Evolutionary conservation across 2,797 vertebrate species (phyloP).

Genomic region (Helicolenus hilgendorfi): DNA sequence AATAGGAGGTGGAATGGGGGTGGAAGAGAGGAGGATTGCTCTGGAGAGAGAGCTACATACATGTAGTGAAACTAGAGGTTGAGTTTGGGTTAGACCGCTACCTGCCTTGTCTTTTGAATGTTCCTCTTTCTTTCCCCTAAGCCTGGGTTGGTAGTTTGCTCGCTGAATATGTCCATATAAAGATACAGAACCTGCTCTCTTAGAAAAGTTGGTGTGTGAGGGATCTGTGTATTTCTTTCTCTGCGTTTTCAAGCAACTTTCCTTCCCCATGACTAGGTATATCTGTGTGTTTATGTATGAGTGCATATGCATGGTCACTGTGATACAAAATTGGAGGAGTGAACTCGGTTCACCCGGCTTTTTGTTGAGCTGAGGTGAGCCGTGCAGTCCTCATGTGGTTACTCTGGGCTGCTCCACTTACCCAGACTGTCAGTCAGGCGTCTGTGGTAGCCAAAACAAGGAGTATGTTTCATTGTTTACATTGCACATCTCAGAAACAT

Average conservation of each 20-base stretch:
- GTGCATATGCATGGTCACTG: conserved; percentile 35
- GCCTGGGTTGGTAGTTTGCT: conserved; percentile 16
- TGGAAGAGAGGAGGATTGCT: conserved; percentile 28
- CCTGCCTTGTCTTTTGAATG: conserved; percentile 32
- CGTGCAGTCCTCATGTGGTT: conserved; percentile 51
- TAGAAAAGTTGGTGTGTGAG: not conserved
- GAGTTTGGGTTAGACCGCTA: not conserved
- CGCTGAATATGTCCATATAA: conserved; percentile 49
- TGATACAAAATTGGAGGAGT: conserved; percentile 25
- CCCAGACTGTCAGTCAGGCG: conserved; percentile 18
- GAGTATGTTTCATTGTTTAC: conserved; percentile 21
- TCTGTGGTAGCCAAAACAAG: conserved; percentile 32
- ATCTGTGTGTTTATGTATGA: conserved; percentile 38
- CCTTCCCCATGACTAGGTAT: conserved; percentile 1
- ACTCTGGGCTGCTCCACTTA: conserved; percentile 7
- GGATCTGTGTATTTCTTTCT: conserved; percentile 14
- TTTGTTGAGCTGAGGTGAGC: conserved; percentile 57
- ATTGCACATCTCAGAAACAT: conserved; percentile 16
- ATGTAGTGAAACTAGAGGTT: conserved; percentile 3
- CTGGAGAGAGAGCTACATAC: not conserved
- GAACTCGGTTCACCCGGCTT: conserved; percentile 32
- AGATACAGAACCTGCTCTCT: conserved; percentile 32
- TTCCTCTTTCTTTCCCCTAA: not conserved
- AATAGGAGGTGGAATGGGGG: conserved; percentile 45
- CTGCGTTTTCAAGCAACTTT: conserved; percentile 26